Percentiles rank a stretch among this genome's conserved stretches.
These are phyloP conservation scores for Cylas formicarius DNA, from an alignment of 1,140 invertebrate genomes.

Conservation along the genomic window DNA sequence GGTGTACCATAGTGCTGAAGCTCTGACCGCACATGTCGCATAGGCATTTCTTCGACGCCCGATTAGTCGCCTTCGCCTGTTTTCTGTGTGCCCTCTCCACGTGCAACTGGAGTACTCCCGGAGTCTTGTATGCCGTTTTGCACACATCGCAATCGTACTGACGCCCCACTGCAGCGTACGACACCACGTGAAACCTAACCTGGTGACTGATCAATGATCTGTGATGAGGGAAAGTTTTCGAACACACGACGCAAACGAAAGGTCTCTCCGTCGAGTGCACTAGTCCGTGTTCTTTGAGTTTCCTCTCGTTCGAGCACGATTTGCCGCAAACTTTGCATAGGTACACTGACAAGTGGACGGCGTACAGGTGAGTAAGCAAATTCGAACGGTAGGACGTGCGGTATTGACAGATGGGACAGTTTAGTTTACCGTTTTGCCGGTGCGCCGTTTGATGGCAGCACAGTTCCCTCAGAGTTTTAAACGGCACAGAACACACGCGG, in stretches of 20 bases:
- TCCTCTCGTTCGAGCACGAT: constrained; percentile 40
- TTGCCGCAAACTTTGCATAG: constrained; percentile 40
- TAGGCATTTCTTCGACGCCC: constrained; percentile 36
- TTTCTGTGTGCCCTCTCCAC: constrained; percentile 15
- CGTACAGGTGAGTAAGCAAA: constrained; percentile 22
- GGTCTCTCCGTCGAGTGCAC: constrained; percentile 40
- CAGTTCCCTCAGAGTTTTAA: constrained; percentile 18
- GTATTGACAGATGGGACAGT: constrained; percentile 27
- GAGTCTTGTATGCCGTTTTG: constrained; percentile 35
- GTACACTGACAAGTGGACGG: constrained; percentile 30
- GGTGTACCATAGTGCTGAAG: constrained; percentile 50
- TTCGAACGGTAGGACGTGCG: constrained; percentile 14
- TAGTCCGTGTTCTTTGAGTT: constrained; percentile 46
- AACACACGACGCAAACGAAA: constrained; percentile 11
- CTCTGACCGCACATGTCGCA: constrained; percentile 49
- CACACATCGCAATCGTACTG: constrained; percentile 34
- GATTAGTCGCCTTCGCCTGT: constrained; percentile 23
- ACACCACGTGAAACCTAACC: constrained; percentile 12
- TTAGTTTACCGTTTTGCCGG: constrained; percentile 10
- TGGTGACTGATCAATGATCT: constrained; percentile 15
- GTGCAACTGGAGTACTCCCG: constrained; percentile 12
- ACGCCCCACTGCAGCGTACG: constrained; percentile 17
- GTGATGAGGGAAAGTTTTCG: constrained; percentile 7
- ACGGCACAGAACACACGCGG: constrained; percentile 14
- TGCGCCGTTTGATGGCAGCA: constrained; percentile 23